Evolutionary conservation across 2,113 vertebrate genomes (phyloP).

Genomic region (Sapajus apella): DNA sequence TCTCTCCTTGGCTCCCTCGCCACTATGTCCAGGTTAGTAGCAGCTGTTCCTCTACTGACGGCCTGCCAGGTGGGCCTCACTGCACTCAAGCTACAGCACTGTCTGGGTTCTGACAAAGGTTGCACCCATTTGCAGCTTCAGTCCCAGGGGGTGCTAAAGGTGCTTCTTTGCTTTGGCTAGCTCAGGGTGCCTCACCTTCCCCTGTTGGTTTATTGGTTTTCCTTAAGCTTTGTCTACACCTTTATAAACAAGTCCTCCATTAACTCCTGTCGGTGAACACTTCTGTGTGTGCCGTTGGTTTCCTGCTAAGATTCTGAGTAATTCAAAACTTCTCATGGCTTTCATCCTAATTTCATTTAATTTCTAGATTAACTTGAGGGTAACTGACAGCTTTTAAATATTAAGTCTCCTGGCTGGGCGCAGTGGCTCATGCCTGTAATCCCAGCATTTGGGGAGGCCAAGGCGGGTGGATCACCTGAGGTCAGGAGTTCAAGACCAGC

Average conservation of each 20-base stretch:
- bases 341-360: slow-evolving; percentile 14
- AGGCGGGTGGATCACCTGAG: no score
- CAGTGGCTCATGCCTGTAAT: no score
- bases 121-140: background rate
- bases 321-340: slow-evolving; percentile 22
- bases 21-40: background rate
- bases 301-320: background rate
- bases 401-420: background rate
- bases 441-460: no score
- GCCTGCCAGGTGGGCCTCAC: background rate
- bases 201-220: background rate
- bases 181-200: background rate
- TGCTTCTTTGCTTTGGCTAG: background rate
- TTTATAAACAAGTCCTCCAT: background rate
- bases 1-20: background rate
- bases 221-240: background rate
- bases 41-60: background rate
- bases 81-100: background rate
- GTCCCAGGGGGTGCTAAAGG: background rate
- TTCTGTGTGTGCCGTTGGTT: background rate
- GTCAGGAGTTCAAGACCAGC: no score
- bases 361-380: slow-evolving; percentile 34
- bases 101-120: background rate
- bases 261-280: background rate
- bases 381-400: background rate